These are phyloP conservation scores for Micropoecilia bifurca DNA, from an alignment of 2,797 vertebrate species.

Conservation along the genomic window DNA sequence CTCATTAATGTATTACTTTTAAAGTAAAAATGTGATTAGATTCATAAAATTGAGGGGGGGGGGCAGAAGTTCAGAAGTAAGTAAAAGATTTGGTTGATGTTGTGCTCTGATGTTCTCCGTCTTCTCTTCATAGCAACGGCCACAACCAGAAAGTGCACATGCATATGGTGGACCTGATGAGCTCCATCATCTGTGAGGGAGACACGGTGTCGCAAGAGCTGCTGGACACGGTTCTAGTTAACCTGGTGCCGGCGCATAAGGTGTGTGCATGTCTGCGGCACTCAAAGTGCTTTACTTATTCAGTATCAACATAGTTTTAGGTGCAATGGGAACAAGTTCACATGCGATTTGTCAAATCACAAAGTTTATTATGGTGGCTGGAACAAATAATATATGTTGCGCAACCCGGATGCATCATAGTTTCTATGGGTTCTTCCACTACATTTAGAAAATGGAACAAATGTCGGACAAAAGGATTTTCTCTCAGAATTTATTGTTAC, in stretches of 20 bases:
- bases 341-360: not conserved
- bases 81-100: not conserved
- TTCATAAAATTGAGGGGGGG: not conserved
- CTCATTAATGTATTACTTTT: not conserved
- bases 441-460: not conserved
- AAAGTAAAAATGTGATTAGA: not conserved
- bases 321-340: not conserved
- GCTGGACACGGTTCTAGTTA: slow-evolving; percentile 95
- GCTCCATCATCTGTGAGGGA: slow-evolving; percentile 98
- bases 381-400: not conserved
- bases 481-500: not conserved
- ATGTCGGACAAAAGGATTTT: not conserved
- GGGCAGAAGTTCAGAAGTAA: not conserved
- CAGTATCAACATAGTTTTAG: not conserved
- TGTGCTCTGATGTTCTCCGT: slow-evolving; percentile 11
- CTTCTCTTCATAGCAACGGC: slow-evolving; percentile 86
- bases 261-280: slow-evolving; percentile 65
- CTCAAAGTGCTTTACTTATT: not conserved
- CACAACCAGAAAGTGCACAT: slow-evolving; percentile 99
- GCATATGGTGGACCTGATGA: slow-evolving; percentile 99
- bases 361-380: not conserved
- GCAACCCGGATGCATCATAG: not conserved
- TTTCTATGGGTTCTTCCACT: not conserved
- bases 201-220: slow-evolving; percentile 98
- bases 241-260: slow-evolving; percentile 97